Evolutionary conservation across 2,797 vertebrate genomes (phyloP).

Genomic region (Synanceia verrucosa): DNA sequence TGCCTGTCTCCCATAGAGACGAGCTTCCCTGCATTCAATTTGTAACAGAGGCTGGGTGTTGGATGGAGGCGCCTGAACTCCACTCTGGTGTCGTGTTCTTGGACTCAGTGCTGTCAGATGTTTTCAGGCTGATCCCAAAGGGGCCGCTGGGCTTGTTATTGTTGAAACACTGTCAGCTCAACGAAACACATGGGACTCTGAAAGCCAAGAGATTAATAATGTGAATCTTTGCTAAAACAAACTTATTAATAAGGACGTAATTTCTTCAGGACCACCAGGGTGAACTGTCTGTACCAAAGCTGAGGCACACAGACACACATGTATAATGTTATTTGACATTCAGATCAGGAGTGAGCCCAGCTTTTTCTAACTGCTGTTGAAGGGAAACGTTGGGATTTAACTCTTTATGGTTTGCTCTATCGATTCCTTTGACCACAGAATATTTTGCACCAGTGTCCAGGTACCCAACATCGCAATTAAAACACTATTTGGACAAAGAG

Average conservation of each 20-base stretch:
- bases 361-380: neutral
- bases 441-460: neutral
- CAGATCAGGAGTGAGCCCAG: neutral
- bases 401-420: neutral
- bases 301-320: neutral
- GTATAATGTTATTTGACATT: neutral
- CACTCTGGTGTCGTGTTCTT: conserved; percentile 16
- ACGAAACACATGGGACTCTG: conserved; percentile 25
- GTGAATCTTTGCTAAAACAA: conserved; percentile 55
- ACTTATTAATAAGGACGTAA: conserved; percentile 25
- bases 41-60: conserved; percentile 6
- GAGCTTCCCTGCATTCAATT: neutral
- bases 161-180: conserved; percentile 52
- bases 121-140: conserved; percentile 28
- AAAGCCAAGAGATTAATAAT: conserved; percentile 46
- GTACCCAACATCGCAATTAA: neutral
- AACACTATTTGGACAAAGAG: neutral
- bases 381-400: neutral
- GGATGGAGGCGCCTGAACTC: conserved; percentile 15
- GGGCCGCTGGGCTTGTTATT: conserved; percentile 44
- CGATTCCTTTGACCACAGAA: neutral
- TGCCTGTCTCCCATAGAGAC: neutral
- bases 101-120: conserved; percentile 25
- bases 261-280: conserved; percentile 35
- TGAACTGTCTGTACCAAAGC: conserved; percentile 10